Conservation (phyloP, 1,140 invertebrate genomes). For the Drosophila nigrodunni region DNA sequence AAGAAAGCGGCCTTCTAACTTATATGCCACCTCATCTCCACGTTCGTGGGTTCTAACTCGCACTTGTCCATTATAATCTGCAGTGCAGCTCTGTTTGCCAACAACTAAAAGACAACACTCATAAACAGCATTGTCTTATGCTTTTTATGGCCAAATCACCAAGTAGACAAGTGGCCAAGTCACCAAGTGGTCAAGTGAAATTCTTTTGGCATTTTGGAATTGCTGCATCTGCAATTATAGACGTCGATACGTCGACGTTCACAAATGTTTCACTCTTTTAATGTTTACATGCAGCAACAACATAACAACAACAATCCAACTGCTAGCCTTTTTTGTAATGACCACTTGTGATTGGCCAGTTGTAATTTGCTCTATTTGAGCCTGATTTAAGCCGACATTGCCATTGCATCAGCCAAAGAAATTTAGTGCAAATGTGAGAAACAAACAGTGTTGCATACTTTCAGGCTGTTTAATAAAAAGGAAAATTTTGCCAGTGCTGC, state of each 20-base stretch:
- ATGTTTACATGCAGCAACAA: slow-evolving; percentile 25
- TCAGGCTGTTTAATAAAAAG: not conserved
- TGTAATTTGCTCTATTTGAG: slow-evolving; percentile 1
- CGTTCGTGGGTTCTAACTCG: slow-evolving; percentile 51
- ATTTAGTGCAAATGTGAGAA: not conserved
- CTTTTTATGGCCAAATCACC: slow-evolving; percentile 19
- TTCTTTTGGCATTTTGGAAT: slow-evolving; percentile 62
- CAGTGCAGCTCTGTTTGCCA: slow-evolving; percentile 4
- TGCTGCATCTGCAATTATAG: slow-evolving; percentile 80
- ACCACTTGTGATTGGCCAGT: slow-evolving; percentile 33
- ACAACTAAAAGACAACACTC: slow-evolving; percentile 56
- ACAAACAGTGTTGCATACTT: slow-evolving; percentile 12
- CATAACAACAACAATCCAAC: slow-evolving; percentile 10
- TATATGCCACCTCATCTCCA: slow-evolving; percentile 61
- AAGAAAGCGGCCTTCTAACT: not conserved
- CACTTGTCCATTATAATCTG: slow-evolving; percentile 50
- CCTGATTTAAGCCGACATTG: slow-evolving; percentile 24
- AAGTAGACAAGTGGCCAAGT: not conserved
- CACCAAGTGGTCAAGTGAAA: slow-evolving; percentile 61
- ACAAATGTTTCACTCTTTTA: slow-evolving; percentile 21
- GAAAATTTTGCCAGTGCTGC: no score
- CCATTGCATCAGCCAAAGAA: slow-evolving; percentile 39
- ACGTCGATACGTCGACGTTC: slow-evolving; percentile 19
- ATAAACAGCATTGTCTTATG: slow-evolving; percentile 68
- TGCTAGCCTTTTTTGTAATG: slow-evolving; percentile 35